Evolutionary conservation across 2,113 vertebrate genomes (phyloP), one percentile per base, ranked within the genome.

Genomic region (Dicerorhinus sumatrensis): DNA sequence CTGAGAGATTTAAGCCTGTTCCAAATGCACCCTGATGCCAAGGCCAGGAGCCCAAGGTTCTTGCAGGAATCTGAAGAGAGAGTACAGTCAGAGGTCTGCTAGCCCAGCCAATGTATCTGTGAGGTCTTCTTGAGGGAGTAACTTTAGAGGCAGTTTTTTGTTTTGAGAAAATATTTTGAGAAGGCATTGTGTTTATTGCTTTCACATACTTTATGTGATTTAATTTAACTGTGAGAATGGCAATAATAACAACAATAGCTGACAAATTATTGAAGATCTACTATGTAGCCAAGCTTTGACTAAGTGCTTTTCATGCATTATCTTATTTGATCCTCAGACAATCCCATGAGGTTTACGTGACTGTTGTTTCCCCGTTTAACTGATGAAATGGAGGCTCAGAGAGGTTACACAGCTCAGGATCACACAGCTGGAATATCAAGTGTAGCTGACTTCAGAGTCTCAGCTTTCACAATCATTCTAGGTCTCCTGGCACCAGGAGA

Each of bases 111-210:
- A 18, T 46, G 20, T 18, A 17, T 3, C 36, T 36, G 6, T n/a
- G 54, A 54, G 14, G 31, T 62, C 51, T 91, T 77, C 39, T 18
- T 51, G 8, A 11, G 51, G 80, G 58, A 93, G 54, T 80, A 27
- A 91, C 20, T 75, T 96, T 60, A 84, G 8, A 96, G 33, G 1
- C 7, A n/a, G 27, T 48, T 39, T 87, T 96, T 91, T 42, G 17
- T 83, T 91, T 87, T 88, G 91, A 96, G 62, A 69, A 69, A 88
- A 67, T 79, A 75, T 89, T 88, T 90, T 79, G n/a, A 92, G 20
- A 31, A 93, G 56, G 63, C 62, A 63, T 23, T 69, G 69, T 86
- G 31, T 85, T 89, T 69, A 56, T 82, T 89, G 65, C 13, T 84
- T 95, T 46, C 7, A 29, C 17, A 48, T 83, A 63, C 27, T 67